Conservation (phyloP, 1,140 invertebrate species). For the Palaemon carinicauda region DNA sequence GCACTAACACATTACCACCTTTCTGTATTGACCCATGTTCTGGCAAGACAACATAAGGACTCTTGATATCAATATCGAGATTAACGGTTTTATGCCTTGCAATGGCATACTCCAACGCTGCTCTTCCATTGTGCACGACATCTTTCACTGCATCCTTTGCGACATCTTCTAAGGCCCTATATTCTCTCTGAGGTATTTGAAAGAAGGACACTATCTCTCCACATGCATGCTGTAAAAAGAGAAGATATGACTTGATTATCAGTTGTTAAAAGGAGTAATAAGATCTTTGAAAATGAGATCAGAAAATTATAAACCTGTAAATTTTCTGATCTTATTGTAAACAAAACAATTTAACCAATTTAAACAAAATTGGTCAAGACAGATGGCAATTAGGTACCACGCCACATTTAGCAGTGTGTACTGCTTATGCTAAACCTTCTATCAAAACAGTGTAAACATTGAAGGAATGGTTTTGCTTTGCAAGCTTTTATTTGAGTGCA, state of each 20-base stretch:
- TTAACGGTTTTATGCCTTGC: conserved; percentile 75
- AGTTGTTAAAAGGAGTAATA: background rate
- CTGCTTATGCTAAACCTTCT: too few species aligned
- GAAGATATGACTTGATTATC: conserved; percentile 25
- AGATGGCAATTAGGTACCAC: too few species aligned
- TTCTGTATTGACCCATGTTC: conserved; percentile 79
- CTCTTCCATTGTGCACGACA: conserved; percentile 63
- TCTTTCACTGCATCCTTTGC: conserved; percentile 63
- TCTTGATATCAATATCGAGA: conserved; percentile 79
- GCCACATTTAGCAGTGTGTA: too few species aligned
- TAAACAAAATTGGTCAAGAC: too few species aligned
- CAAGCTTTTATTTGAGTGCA: too few species aligned
- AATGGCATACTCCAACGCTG: conserved; percentile 68
- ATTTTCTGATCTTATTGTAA: too few species aligned
- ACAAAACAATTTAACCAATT: too few species aligned
- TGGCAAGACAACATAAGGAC: conserved; percentile 81
- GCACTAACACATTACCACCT: conserved; percentile 76
- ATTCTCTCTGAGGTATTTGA: conserved; percentile 67
- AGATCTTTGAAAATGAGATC: background rate
- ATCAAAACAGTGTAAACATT: too few species aligned
- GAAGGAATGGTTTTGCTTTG: too few species aligned
- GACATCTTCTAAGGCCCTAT: conserved; percentile 63
- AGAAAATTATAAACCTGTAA: too few species aligned
- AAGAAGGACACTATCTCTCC: conserved; percentile 80
- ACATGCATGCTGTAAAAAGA: conserved; percentile 74